Evolutionary conservation across 2,797 vertebrate genomes (phyloP), one percentile per base, ranked within the genome.

Genomic region (Cheirogaleus major): DNA sequence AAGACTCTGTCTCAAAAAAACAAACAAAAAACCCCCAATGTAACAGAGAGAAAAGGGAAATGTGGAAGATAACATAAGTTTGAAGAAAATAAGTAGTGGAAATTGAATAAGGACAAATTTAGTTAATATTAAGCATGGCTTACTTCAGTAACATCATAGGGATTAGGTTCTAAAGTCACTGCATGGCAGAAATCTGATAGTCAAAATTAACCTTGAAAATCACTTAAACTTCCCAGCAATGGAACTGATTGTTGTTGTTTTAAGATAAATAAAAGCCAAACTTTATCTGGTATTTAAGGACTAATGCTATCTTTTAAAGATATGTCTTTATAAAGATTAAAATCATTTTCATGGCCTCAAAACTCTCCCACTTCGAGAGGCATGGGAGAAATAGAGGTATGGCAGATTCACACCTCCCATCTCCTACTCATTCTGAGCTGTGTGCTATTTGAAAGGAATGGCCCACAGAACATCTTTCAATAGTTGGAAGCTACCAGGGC

Each of bases 191-290:
- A 89, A 84, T 80, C 18, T 93, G 43, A 22, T 65, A 11, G 20
- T 87, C 57, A 78, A 2, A 45, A 83, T 67, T 88, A 76, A 38
- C 43, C 61, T 91, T 83, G 32, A 76, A 91, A 72, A 76, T 78
- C 50, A 70, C 32, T 43, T 83, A 67, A 88, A 73, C 20, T 63
- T 73, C 25, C 27, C 63, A 88, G 4, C 57, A 67, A 35, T 92
- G 30, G 83, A 93, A 45, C 45, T 57, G 67, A 41, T 23, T 65
- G 27, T 90, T 80, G 20, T 57, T 57, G 55, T 92, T 43, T 95
- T 95, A 57, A 88, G n/a, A 91, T 90, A 94, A 95, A 84, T 35
- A 91, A 91, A 89, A 91, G 11, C 25, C 67, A 81, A 12, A 30
- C 17, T 79, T 91, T 73, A 59, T 72, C 50, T 96, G 41, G 13